These are phyloP conservation scores for Lagopus muta DNA, from an alignment of 2,113 vertebrate species.

Conservation along the genomic window DNA sequence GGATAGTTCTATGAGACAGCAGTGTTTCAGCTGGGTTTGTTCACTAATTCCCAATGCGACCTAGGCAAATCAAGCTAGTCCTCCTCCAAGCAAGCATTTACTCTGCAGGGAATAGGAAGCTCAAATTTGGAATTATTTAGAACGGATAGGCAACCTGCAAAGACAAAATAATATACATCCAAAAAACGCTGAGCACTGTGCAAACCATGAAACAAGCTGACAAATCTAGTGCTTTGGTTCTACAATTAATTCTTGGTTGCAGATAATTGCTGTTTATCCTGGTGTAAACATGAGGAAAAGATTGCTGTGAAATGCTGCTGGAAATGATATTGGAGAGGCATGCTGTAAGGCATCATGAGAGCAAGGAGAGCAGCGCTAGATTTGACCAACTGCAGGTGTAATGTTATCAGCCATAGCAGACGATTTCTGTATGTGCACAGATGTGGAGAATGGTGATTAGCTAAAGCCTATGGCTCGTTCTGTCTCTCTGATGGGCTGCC, in stretches of 20 bases:
- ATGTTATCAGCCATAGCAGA: neutral
- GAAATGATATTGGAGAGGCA: neutral
- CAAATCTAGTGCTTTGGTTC: neutral
- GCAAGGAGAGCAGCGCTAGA: neutral
- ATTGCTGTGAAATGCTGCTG: neutral
- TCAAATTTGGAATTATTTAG: neutral
- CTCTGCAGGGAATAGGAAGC: neutral
- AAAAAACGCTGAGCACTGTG: neutral
- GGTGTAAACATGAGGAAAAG: neutral
- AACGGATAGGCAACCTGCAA: neutral
- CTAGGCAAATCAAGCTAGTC: neutral
- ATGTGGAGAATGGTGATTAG: neutral
- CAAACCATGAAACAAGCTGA: neutral
- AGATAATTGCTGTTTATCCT: neutral
- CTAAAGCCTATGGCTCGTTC: neutral
- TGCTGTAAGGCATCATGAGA: neutral
- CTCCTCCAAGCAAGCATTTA: neutral
- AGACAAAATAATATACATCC: neutral
- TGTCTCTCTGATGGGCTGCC: neutral
- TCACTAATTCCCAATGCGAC: neutral
- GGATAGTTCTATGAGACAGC: neutral
- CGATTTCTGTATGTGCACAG: neutral
- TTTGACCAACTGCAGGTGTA: neutral
- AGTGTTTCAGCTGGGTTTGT: neutral
- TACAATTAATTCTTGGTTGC: neutral